Percentiles rank a stretch among this genome's conserved stretches.
These are phyloP conservation scores for Burhinus oedicnemus DNA, from an alignment of 2,113 vertebrate genomes.

Conservation along the genomic window DNA sequence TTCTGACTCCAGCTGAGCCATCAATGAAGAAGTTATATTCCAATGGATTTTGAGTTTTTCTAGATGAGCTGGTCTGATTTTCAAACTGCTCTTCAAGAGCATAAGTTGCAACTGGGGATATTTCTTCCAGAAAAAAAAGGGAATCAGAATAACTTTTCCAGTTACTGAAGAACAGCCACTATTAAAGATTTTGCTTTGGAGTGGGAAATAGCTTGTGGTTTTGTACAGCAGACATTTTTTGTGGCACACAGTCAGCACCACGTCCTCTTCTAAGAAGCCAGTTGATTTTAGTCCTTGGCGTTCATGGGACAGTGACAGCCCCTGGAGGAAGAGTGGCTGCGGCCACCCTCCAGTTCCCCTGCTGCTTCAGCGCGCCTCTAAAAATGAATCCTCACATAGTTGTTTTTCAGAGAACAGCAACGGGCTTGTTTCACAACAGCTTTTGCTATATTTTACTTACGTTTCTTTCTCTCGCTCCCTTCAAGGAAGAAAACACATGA, in stretches of 20 bases:
- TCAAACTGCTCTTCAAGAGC: not conserved
- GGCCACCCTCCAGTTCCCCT: not conserved
- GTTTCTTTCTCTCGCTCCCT: constrained; percentile 38
- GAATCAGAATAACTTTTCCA: not conserved
- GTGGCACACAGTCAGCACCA: not conserved
- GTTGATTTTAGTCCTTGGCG: not conserved
- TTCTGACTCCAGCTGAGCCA: not conserved
- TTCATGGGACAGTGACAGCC: not conserved
- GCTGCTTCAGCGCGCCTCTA: not conserved
- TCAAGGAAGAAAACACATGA: constrained; percentile 52
- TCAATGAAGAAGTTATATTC: not conserved
- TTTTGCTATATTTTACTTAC: constrained; percentile 28
- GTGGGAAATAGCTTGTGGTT: constrained; percentile 39
- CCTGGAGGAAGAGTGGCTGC: not conserved
- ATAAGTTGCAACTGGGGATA: not conserved
- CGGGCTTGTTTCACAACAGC: constrained; percentile 55
- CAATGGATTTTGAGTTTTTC: not conserved
- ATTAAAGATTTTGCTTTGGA: constrained; percentile 2
- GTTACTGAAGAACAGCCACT: not conserved
- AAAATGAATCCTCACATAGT: constrained; percentile 47
- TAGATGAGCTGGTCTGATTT: not conserved
- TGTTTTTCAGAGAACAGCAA: constrained; percentile 54
- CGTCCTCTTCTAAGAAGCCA: constrained; percentile 17
- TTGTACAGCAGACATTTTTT: constrained; percentile 25
- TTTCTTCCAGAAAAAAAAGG: not conserved